Conservation (phyloP, 2,888 invertebrate genomes). For the Tinea semifulvella region DNA sequence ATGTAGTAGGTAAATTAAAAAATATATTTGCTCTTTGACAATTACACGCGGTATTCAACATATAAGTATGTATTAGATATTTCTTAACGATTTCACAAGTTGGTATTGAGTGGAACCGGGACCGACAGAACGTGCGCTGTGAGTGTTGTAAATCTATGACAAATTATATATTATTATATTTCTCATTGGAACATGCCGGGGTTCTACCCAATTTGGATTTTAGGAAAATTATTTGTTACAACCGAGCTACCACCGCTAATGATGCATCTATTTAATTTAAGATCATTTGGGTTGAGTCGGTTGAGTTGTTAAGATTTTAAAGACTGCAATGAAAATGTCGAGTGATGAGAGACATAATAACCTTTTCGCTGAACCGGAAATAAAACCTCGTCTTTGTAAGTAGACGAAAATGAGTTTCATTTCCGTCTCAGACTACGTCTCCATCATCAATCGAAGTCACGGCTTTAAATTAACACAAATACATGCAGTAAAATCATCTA, state of each 20-base stretch:
- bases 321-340: slow-evolving; percentile 9
- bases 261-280: background rate
- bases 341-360: slow-evolving; percentile 12
- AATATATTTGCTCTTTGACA: no score
- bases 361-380: slow-evolving; percentile 15
- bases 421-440: slow-evolving; percentile 17
- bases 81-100: no score
- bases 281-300: no score
- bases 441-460: slow-evolving; percentile 14
- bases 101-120: no score
- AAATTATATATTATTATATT: no score
- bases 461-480: background rate
- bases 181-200: no score
- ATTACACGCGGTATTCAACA: no score
- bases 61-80: no score
- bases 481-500: background rate
- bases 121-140: no score
- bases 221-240: background rate
- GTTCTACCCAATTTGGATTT: no score
- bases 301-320: background rate
- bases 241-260: background rate
- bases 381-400: slow-evolving; percentile 20
- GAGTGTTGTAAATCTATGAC: no score
- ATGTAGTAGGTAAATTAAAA: no score
- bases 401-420: slow-evolving; percentile 21